These are phyloP conservation scores for Halichoeres trimaculatus DNA, from an alignment of 2,113 vertebrate species.

Conservation along the genomic window DNA sequence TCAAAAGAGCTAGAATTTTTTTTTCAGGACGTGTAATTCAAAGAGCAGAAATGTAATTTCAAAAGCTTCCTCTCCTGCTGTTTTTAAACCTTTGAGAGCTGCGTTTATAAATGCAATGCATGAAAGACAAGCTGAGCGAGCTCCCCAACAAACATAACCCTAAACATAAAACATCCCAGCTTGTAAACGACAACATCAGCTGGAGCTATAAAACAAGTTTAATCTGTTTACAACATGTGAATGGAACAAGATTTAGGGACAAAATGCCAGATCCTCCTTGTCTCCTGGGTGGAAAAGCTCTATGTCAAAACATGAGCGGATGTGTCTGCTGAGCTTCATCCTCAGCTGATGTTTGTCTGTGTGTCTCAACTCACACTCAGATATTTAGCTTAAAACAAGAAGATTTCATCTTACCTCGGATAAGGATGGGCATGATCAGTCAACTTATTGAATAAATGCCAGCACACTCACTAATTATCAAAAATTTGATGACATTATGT, in stretches of 20 bases:
- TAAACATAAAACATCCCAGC: conserved; percentile 8
- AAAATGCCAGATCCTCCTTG: conserved; percentile 36
- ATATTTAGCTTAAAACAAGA: conserved; percentile 12
- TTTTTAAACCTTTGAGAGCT: not conserved
- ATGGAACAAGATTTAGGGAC: conserved; percentile 19
- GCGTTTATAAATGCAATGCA: conserved; percentile 3
- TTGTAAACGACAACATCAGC: conserved; percentile 19
- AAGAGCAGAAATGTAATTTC: too few relatives aligned
- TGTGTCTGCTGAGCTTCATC: conserved; percentile 18
- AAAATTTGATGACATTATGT: too few relatives aligned
- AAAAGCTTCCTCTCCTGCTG: too few relatives aligned
- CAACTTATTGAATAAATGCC: too few relatives aligned
- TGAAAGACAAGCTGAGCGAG: not conserved
- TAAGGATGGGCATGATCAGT: too few relatives aligned
- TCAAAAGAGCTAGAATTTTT: not conserved
- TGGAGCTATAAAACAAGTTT: conserved; percentile 22
- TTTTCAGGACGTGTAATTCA: not conserved
- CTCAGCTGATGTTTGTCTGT: conserved; percentile 37
- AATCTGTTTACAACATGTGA: conserved; percentile 35
- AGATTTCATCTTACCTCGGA: too few relatives aligned
- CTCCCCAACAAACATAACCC: conserved; percentile 6
- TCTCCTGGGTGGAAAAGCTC: conserved; percentile 21
- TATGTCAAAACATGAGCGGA: conserved; percentile 12
- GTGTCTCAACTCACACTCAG: conserved; percentile 46
- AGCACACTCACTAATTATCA: too few relatives aligned